Evolutionary conservation across 2,888 invertebrate species (phyloP).

Genomic region (Rhynchonema sp.): DNA sequence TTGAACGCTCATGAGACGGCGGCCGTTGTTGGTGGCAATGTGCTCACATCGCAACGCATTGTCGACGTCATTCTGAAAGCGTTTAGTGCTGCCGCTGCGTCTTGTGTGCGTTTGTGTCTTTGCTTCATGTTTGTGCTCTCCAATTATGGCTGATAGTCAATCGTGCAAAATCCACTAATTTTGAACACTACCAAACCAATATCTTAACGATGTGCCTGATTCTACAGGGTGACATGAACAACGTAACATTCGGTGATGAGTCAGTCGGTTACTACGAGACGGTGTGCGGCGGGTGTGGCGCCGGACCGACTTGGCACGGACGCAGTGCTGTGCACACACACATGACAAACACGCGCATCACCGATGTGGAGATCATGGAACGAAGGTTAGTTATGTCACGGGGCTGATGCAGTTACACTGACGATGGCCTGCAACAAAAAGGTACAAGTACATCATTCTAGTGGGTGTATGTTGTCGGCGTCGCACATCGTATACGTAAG

Average conservation of each 20-base stretch:
- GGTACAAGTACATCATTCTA: no score
- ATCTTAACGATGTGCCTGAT: no score
- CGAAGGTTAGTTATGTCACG: slow-evolving; percentile 39
- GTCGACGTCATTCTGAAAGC: slow-evolving; percentile 89
- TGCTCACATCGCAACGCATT: slow-evolving; percentile 83
- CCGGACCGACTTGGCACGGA: slow-evolving; percentile 67
- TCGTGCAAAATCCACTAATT: no score
- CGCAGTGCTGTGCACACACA: slow-evolving; percentile 85
- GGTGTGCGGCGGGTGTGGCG: slow-evolving; percentile 89
- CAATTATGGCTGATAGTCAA: no score
- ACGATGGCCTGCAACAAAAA: no score
- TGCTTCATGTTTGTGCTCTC: no score
- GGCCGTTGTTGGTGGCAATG: slow-evolving; percentile 96
- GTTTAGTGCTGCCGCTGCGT: slow-evolving; percentile 52
- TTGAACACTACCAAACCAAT: no score
- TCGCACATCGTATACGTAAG: no score
- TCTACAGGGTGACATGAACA: slow-evolving; percentile 77
- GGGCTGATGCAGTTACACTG: no score
- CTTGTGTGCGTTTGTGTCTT: slow-evolving; percentile 32
- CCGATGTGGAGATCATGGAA: slow-evolving; percentile 89
- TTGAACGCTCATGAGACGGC: slow-evolving; percentile 75
- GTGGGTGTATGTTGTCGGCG: neutral
- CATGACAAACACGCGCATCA: slow-evolving; percentile 98
- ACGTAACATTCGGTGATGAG: slow-evolving; percentile 79
- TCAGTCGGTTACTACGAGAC: slow-evolving; percentile 93